A percentile compares a stretch with the other conserved stretches of the same genome.
These are phyloP conservation scores for Oasisia sp. DNA, from an alignment of 2,888 invertebrate species.

Conservation along the genomic window DNA sequence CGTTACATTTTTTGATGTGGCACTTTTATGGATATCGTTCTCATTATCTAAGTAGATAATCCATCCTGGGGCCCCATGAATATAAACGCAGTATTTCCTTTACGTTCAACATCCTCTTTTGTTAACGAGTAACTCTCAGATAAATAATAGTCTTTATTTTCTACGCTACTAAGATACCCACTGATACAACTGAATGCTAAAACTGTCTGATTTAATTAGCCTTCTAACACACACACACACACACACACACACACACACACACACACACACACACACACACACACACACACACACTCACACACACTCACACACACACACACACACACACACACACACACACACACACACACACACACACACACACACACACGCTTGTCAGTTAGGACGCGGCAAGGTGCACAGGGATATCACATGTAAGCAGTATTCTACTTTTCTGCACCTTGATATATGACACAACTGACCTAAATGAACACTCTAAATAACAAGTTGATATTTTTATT, in stretches of 20 bases:
- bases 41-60: background rate
- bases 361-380: background rate
- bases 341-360: background rate
- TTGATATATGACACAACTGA: background rate
- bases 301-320: too few relatives aligned
- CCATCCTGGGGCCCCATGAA: background rate
- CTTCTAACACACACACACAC: background rate
- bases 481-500: too few relatives aligned
- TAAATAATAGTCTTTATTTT: background rate
- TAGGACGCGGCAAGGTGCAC: too few relatives aligned
- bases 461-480: background rate
- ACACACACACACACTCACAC: too few relatives aligned
- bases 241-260: background rate
- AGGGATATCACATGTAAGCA: background rate
- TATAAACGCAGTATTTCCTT: background rate
- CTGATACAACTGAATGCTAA: background rate
- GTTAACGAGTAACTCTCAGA: too few relatives aligned
- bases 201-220: background rate
- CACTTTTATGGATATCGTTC: background rate
- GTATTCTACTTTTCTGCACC: background rate
- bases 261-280: background rate
- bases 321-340: background rate
- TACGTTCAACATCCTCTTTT: background rate
- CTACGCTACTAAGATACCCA: background rate
- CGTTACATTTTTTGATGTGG: background rate